Evolutionary conservation across 37 sponge, comb jelly and placozoan genomes (phyloP).

Genomic region (Theonella swinhoei): DNA sequence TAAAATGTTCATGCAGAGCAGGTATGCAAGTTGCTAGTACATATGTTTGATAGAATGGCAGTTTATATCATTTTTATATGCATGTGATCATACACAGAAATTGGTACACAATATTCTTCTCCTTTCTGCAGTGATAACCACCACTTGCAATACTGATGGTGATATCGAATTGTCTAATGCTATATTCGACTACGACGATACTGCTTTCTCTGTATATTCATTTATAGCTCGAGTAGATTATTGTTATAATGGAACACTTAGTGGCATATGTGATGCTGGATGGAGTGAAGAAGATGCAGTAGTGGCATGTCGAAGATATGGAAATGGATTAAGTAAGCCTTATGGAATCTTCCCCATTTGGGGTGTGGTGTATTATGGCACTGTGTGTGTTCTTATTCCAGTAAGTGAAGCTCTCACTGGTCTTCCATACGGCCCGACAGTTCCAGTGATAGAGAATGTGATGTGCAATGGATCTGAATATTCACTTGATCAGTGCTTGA

Average conservation of each 20-base stretch:
- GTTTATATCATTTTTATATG: too few species aligned
- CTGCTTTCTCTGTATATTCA: background rate
- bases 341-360: background rate
- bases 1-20: too few species aligned
- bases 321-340: background rate
- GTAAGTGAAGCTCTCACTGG: constrained; percentile 10
- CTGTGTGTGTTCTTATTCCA: too few species aligned
- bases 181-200: too few species aligned
- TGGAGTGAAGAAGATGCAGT: background rate
- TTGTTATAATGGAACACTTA: background rate
- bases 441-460: background rate
- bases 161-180: too few species aligned
- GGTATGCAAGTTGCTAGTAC: too few species aligned
- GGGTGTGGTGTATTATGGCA: too few species aligned
- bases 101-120: too few species aligned
- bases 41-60: too few species aligned
- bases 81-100: too few species aligned
- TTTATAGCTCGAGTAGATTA: constrained; percentile 2
- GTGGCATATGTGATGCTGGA: constrained; percentile 1
- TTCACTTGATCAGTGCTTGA: background rate
- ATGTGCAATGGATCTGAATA: constrained; percentile 17
- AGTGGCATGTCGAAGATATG: background rate
- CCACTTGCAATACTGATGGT: too few species aligned
- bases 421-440: background rate
- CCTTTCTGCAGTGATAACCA: too few species aligned